Evolutionary conservation across 2,797 vertebrate genomes (phyloP).

Genomic region (Paratrypauchen microcephalus): DNA sequence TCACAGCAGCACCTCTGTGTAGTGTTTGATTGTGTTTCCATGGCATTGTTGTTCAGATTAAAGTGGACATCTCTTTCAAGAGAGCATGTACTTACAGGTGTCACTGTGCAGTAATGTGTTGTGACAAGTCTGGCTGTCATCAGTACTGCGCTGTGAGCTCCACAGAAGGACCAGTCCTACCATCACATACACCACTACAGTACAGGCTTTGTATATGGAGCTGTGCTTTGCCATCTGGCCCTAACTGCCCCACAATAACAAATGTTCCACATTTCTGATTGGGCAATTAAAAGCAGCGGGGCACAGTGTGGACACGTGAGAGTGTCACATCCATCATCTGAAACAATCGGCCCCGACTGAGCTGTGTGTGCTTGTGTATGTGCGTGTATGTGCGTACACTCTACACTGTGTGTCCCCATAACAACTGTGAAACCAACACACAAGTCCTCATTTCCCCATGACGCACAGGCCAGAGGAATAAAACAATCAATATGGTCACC

Average conservation of each 20-base stretch:
- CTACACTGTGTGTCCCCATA: slow-evolving; percentile 57
- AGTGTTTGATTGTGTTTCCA: slow-evolving; percentile 53
- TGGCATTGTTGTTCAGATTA: slow-evolving; percentile 63
- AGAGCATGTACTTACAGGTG: slow-evolving; percentile 62
- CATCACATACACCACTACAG: slow-evolving; percentile 46
- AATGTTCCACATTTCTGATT: slow-evolving; percentile 77
- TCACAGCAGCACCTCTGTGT: slow-evolving; percentile 48
- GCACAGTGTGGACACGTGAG: slow-evolving; percentile 69
- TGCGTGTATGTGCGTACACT: slow-evolving; percentile 37
- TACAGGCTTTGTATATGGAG: slow-evolving; percentile 30
- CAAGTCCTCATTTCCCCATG: slow-evolving; percentile 64
- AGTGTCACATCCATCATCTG: slow-evolving; percentile 79
- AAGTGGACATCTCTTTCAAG: slow-evolving; percentile 57
- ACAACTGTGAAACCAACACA: slow-evolving; percentile 71
- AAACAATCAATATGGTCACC: slow-evolving; percentile 56
- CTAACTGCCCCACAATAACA: slow-evolving; percentile 73
- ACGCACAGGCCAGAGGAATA: slow-evolving; percentile 49
- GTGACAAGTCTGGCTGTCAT: slow-evolving; percentile 60
- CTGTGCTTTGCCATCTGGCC: slow-evolving; percentile 65
- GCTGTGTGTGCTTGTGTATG: slow-evolving; percentile 34
- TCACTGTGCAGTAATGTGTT: slow-evolving; percentile 58
- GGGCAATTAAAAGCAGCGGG: slow-evolving; percentile 80
- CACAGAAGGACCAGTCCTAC: not conserved
- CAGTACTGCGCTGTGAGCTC: slow-evolving; percentile 11
- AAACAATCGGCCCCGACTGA: slow-evolving; percentile 72